These are phyloP conservation scores for Harpagifer antarcticus DNA, from an alignment of 2,797 vertebrate genomes.

Conservation along the genomic window DNA sequence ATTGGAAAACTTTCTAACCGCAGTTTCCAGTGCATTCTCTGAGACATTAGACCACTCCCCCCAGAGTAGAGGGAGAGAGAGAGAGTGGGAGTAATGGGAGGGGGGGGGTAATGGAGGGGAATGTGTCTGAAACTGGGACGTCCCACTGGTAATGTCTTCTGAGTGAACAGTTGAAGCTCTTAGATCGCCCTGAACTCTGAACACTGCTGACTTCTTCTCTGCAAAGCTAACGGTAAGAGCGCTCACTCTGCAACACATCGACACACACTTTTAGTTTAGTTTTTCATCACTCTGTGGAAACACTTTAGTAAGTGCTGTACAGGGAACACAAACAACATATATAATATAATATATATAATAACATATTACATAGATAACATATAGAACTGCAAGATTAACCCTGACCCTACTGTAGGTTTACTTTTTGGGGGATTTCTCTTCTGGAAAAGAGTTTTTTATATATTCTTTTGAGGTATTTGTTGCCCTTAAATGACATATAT, in stretches of 20 bases:
- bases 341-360: too few species aligned
- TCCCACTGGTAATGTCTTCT: slow-evolving; percentile 84
- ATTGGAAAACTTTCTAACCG: neutral
- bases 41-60: slow-evolving; percentile 81
- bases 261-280: too few species aligned
- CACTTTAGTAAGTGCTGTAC: too few species aligned
- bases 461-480: neutral
- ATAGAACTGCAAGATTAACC: neutral
- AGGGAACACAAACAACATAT: too few species aligned
- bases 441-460: neutral
- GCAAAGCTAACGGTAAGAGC: slow-evolving; percentile 88
- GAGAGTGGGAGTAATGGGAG: slow-evolving; percentile 27
- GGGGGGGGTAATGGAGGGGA: neutral
- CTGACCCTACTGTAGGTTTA: too few species aligned
- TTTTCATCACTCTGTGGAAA: neutral
- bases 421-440: too few species aligned
- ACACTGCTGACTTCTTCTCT: slow-evolving; percentile 83
- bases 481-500: neutral
- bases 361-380: too few species aligned
- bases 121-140: slow-evolving; percentile 62
- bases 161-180: slow-evolving; percentile 81
- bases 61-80: slow-evolving; percentile 6
- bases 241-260: slow-evolving; percentile 22
- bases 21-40: neutral
- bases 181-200: slow-evolving; percentile 85